These are phyloP conservation scores for Chydorus sphaericus DNA, from an alignment of 2,888 invertebrate genomes.

Conservation along the genomic window DNA sequence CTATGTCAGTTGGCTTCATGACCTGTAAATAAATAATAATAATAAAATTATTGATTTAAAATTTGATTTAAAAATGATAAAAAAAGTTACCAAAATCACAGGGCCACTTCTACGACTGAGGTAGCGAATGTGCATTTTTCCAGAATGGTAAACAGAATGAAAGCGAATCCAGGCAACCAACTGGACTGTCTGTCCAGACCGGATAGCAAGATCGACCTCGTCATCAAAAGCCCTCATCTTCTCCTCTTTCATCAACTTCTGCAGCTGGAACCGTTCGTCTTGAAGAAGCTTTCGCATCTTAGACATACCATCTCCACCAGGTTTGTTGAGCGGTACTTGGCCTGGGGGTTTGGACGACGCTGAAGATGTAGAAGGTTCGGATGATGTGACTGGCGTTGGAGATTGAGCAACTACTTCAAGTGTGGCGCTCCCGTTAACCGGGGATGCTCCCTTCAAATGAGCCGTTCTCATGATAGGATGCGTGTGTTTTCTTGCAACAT, in stretches of 20 bases:
- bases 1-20: background rate
- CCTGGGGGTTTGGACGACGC: no score
- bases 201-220: background rate
- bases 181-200: background rate
- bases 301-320: no score
- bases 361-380: background rate
- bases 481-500: background rate
- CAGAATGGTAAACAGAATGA: background rate
- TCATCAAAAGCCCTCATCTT: background rate
- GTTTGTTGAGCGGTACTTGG: no score
- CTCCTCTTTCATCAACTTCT: background rate
- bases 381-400: background rate
- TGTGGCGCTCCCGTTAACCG: background rate
- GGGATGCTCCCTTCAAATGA: background rate
- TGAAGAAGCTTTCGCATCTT: background rate
- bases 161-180: constrained; percentile 3
- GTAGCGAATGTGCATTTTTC: background rate
- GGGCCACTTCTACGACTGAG: background rate
- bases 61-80: no score
- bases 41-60: no score
- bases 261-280: background rate
- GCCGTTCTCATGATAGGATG: background rate
- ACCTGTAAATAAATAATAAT: no score
- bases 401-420: background rate
- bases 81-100: background rate